Conservation (phyloP, 2,113 vertebrate species). For the Lagopus muta region DNA sequence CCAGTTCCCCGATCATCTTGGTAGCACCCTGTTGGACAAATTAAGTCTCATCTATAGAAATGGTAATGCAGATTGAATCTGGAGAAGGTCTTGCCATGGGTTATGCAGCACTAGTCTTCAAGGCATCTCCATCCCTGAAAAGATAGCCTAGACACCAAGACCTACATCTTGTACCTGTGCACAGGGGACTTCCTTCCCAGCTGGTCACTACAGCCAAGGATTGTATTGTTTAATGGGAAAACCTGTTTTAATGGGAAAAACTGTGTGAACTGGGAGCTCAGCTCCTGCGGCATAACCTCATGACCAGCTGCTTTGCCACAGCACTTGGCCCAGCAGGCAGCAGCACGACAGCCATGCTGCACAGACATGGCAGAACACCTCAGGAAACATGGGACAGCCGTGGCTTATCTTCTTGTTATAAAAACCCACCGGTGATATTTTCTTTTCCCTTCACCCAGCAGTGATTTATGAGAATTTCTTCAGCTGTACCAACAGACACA, state of each 20-base stretch:
- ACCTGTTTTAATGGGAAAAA: no score
- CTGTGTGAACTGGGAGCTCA: not conserved
- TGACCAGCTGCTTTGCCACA: fast-evolving
- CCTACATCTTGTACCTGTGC: not conserved
- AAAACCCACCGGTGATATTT: not conserved
- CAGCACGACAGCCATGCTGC: fast-evolving
- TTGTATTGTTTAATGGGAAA: not conserved
- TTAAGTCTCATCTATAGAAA: not conserved
- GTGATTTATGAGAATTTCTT: not conserved
- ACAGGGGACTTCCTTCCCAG: not conserved
- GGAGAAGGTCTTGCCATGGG: not conserved
- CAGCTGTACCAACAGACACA: not conserved
- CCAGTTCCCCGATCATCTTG: not conserved
- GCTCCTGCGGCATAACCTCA: fast-evolving
- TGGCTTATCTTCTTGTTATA: no score
- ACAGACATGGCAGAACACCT: fast-evolving
- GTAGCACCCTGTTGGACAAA: not conserved
- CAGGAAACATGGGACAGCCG: fast-evolving
- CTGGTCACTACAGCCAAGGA: not conserved
- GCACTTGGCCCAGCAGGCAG: not conserved
- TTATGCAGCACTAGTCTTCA: not conserved
- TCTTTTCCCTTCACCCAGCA: not conserved
- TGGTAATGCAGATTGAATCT: fast-evolving
- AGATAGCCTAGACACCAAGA: not conserved
- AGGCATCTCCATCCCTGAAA: not conserved